These are phyloP conservation scores for Tetragonisca angustula DNA, from an alignment of 2,888 invertebrate genomes.

Conservation along the genomic window DNA sequence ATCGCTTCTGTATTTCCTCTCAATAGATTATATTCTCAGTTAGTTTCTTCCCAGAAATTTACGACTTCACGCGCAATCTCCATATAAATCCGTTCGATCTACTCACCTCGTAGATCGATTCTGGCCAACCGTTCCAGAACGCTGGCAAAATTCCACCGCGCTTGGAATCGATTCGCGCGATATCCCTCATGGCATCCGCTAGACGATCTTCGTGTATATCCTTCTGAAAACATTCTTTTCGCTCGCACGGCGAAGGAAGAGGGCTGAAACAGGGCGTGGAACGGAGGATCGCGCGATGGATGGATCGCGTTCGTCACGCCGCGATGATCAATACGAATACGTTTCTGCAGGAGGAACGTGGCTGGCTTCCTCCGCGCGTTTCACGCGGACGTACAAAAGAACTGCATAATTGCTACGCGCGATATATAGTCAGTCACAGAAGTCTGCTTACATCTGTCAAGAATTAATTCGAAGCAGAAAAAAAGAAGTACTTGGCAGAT, in stretches of 20 bases:
- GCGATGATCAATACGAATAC: conserved; percentile 59
- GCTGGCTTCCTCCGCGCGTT: conserved; percentile 20
- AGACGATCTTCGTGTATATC: conserved; percentile 9
- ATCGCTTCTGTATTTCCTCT: not conserved
- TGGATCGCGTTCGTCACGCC: conserved; percentile 45
- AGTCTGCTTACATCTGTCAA: too few relatives aligned
- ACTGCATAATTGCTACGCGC: conserved; percentile 35
- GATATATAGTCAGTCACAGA: not conserved
- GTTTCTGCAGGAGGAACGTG: conserved; percentile 6
- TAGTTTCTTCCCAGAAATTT: not conserved
- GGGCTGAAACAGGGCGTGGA: conserved; percentile 27
- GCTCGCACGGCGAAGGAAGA: conserved; percentile 12
- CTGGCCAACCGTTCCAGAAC: not conserved
- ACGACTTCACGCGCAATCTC: not conserved
- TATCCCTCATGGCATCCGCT: conserved; percentile 34
- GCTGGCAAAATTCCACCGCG: not conserved
- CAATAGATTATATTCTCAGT: not conserved
- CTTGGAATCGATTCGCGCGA: conserved; percentile 25
- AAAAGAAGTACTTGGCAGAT: too few relatives aligned
- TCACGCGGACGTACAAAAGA: not conserved
- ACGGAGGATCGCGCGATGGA: conserved; percentile 28
- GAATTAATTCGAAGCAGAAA: too few relatives aligned
- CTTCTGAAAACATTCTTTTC: conserved; percentile 7
- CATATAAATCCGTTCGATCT: not conserved
- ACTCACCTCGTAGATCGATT: not conserved